Evolutionary conservation across 1,140 invertebrate species (phyloP).

Genomic region (Drosophila kanapiae): DNA sequence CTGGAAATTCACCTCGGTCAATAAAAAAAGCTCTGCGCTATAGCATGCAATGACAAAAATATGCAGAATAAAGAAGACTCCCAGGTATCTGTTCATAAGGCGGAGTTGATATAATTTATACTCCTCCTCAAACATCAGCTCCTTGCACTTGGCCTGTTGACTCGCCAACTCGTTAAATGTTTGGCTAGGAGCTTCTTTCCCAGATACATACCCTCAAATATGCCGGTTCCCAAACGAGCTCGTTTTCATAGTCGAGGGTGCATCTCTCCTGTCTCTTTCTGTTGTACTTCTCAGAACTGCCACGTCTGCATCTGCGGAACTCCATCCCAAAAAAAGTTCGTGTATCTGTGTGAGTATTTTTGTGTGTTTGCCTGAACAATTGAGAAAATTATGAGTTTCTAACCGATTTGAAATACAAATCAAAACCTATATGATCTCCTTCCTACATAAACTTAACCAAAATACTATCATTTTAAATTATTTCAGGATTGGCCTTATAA

Average conservation of each 20-base stretch:
- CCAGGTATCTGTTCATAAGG: slow-evolving; percentile 29
- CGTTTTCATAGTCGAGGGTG: slow-evolving; percentile 21
- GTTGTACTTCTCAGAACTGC: too few species aligned
- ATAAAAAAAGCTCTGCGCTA: background rate
- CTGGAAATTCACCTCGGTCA: slow-evolving; percentile 1
- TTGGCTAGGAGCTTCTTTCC: accelerated
- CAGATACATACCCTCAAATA: slow-evolving; percentile 41
- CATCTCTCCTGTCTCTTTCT: background rate
- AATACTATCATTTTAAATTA: too few species aligned
- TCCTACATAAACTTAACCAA: too few species aligned
- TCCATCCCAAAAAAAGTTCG: background rate
- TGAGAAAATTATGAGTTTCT: too few species aligned
- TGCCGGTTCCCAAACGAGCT: slow-evolving; percentile 36
- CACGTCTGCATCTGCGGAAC: accelerated
- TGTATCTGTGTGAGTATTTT: too few species aligned
- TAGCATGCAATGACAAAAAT: background rate
- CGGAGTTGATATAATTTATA: slow-evolving; percentile 45
- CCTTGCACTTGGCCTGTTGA: slow-evolving; percentile 40
- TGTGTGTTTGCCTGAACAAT: too few species aligned
- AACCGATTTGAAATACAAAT: too few species aligned
- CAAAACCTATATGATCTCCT: too few species aligned
- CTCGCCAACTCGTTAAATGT: background rate
- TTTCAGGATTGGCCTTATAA: too few species aligned
- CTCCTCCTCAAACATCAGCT: slow-evolving; percentile 44
- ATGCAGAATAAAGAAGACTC: slow-evolving; percentile 37